phyloP scores from a whole-genome alignment of 2,113 vertebrate genomes.

The Nestor notabilis region DNA sequence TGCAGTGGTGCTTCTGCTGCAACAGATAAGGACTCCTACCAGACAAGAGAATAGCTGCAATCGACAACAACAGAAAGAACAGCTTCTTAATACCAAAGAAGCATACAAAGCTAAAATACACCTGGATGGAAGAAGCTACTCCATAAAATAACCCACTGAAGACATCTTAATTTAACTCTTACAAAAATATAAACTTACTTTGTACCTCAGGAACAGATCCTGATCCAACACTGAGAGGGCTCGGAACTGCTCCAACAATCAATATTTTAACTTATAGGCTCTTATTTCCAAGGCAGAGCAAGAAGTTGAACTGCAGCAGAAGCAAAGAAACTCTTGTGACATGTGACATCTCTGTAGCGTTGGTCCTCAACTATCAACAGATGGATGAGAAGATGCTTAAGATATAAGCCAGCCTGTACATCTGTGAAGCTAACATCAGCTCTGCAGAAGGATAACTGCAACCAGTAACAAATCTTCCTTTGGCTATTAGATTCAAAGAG shows the following conservation, averaged over 20 bases:
- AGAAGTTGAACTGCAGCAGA: neutral
- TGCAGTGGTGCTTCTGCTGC: neutral
- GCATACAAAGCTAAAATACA: neutral
- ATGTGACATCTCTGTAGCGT: neutral
- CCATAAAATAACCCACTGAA: neutral
- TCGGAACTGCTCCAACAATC: neutral
- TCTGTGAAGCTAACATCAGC: neutral
- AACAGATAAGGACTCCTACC: neutral
- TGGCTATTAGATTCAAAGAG: neutral
- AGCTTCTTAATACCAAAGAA: neutral
- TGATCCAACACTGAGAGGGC: neutral
- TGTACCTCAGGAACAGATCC: neutral
- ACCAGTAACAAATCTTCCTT: neutral
- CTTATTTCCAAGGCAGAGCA: neutral
- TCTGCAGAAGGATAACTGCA: neutral
- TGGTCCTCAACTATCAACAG: neutral
- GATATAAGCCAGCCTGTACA: neutral
- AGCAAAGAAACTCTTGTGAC: neutral
- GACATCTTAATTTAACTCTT: neutral
- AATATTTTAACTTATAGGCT: neutral
- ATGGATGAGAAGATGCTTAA: neutral
- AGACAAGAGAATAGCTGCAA: neutral
- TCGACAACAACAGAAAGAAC: neutral
- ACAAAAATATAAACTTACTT: neutral
- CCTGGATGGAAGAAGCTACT: neutral